A percentile compares a stretch with the other conserved stretches of the same genome.
Evolutionary conservation across 2,888 invertebrate species (phyloP).

Genomic region (Plusia festucae): DNA sequence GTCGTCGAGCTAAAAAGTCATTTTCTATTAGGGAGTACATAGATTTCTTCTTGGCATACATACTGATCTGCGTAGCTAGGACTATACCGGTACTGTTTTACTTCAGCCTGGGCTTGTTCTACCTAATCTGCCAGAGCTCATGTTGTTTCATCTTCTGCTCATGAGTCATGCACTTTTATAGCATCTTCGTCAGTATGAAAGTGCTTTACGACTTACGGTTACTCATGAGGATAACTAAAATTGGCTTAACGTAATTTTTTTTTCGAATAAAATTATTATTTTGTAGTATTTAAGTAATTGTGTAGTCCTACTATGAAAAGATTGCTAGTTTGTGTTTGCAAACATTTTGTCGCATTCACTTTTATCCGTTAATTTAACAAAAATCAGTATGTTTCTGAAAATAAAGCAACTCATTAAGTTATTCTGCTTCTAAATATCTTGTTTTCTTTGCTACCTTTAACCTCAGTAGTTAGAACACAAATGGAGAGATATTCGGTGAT

Average conservation of each 20-base stretch:
- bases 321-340: neutral
- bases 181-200: neutral
- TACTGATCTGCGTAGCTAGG: conserved; percentile 36
- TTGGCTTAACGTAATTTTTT: neutral
- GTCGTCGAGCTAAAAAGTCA: conserved; percentile 51
- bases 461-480: too few species aligned
- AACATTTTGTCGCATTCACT: neutral
- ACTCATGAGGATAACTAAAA: neutral
- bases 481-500: too few species aligned
- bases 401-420: conserved; percentile 4
- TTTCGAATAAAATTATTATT: neutral
- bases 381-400: neutral
- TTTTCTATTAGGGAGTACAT: conserved; percentile 55
- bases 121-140: conserved; percentile 52
- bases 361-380: neutral
- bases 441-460: neutral
- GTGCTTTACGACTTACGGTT: neutral
- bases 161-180: conserved; percentile 1
- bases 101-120: conserved; percentile 55
- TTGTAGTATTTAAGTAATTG: neutral
- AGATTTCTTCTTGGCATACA: conserved; percentile 13
- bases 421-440: neutral
- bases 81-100: conserved; percentile 60
- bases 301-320: neutral
- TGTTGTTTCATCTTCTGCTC: conserved; percentile 67